Evolutionary conservation across 1,140 invertebrate genomes (phyloP).

Genomic region (Trachymyrmex cornetzi): DNA sequence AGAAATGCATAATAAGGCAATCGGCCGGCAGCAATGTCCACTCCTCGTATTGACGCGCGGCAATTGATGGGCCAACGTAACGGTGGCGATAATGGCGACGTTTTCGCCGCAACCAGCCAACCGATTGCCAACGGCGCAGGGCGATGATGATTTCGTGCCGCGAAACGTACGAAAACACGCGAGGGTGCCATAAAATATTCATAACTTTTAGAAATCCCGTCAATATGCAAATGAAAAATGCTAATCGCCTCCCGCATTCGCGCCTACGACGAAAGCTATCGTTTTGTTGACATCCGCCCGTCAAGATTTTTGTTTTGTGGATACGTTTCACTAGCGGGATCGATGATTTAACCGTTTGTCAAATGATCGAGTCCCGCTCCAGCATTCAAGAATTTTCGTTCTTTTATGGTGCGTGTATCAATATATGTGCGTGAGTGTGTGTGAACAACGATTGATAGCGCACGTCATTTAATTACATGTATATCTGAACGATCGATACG

Average conservation of each 20-base stretch:
- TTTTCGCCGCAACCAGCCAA: not conserved
- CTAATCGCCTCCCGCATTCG: constrained; percentile 82
- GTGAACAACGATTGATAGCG: constrained; percentile 24
- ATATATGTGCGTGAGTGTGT: no score
- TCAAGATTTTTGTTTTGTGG: constrained; percentile 73
- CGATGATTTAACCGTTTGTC: constrained; percentile 50
- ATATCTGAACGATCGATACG: not conserved
- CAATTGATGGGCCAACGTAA: constrained; percentile 30
- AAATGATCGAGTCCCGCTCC: not conserved
- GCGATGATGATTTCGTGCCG: not conserved
- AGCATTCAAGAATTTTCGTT: constrained; percentile 33
- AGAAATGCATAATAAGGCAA: constrained; percentile 28
- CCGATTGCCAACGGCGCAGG: not conserved
- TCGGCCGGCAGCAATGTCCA: constrained; percentile 29
- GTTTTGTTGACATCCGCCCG: constrained; percentile 80
- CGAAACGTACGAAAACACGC: constrained; percentile 32
- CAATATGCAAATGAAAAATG: constrained; percentile 87
- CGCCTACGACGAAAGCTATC: constrained; percentile 83
- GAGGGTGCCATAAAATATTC: constrained; percentile 84
- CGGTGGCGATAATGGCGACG: constrained; percentile 40
- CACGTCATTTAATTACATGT: constrained; percentile 50
- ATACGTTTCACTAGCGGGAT: constrained; percentile 17
- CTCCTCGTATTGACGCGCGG: constrained; percentile 11
- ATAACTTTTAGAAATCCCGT: constrained; percentile 87
- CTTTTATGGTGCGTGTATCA: not conserved